phyloP scores from a whole-genome alignment of 2,113 vertebrate genomes.

The Amblyopsis rosae region DNA sequence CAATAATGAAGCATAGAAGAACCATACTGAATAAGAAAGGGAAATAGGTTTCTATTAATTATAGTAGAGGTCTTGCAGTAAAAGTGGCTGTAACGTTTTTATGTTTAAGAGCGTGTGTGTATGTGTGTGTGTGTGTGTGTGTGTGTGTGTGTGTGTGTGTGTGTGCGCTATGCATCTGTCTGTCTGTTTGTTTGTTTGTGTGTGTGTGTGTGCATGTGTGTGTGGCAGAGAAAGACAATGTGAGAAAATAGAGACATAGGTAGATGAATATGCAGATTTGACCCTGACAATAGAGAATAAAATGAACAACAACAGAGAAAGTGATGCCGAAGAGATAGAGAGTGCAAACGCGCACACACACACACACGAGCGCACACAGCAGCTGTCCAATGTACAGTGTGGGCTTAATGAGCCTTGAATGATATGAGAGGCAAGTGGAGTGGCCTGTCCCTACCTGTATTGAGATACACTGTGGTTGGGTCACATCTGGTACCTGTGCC shows the following conservation, averaged over 20 bases:
- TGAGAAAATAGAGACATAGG: not conserved
- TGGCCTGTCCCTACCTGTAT: conserved; percentile 51
- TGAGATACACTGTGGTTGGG: conserved; percentile 41
- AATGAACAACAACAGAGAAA: not conserved
- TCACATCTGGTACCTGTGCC: conserved; percentile 67
- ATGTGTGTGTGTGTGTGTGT: too few species aligned
- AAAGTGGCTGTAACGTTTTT: not conserved
- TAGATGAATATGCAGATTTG: not conserved
- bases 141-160: too few species aligned
- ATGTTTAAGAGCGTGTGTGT: too few species aligned
- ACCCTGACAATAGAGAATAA: not conserved
- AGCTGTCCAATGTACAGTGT: conserved; percentile 66
- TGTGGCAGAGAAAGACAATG: not conserved
- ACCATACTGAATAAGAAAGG: not conserved
- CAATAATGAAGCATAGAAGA: not conserved
- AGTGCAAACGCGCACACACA: conserved; percentile 15
- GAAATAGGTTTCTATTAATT: not conserved
- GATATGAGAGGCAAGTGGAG: conserved; percentile 60
- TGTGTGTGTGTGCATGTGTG: not conserved
- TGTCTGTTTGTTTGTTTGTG: too few species aligned
- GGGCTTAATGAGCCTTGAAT: conserved; percentile 73
- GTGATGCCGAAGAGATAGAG: not conserved
- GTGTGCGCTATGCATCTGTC: too few species aligned
- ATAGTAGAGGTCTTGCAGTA: not conserved
- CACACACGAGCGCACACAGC: conserved; percentile 39